Evolutionary conservation across 2,888 invertebrate species (phyloP).

Genomic region (Phyto melanocephala): DNA sequence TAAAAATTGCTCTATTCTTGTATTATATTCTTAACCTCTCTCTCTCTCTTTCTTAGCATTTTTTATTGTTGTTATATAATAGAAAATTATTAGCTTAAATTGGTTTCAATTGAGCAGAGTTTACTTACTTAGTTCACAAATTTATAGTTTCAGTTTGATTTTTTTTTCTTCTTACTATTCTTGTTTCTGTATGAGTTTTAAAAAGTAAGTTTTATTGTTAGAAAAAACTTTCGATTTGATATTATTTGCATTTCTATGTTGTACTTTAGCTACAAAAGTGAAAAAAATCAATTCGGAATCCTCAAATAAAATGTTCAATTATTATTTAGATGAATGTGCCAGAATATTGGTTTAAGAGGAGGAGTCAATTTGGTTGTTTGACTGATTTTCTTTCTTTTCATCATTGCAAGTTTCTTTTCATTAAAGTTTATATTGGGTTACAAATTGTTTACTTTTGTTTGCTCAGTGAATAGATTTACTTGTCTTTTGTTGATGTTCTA

Average conservation of each 20-base stretch:
- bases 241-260: not conserved
- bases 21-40: slow-evolving; percentile 21
- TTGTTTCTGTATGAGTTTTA: slow-evolving; percentile 17
- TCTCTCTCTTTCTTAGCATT: no score
- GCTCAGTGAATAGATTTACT: slow-evolving; percentile 41
- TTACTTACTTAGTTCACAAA: slow-evolving; percentile 72
- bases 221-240: not conserved
- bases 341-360: not conserved
- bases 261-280: slow-evolving; percentile 5
- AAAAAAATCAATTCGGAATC: not conserved
- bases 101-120: slow-evolving; percentile 75
- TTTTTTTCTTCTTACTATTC: slow-evolving; percentile 6
- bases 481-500: slow-evolving; percentile 32
- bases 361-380: slow-evolving; percentile 11
- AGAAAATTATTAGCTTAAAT: slow-evolving; percentile 77
- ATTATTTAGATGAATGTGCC: no score
- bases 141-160: slow-evolving; percentile 67
- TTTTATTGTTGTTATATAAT: slow-evolving; percentile 65
- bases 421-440: slow-evolving; percentile 49
- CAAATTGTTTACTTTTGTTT: slow-evolving; percentile 60
- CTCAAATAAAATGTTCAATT: slow-evolving; percentile 37
- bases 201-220: slow-evolving; percentile 29
- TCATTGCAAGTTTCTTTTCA: slow-evolving; percentile 32
- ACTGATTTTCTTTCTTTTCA: slow-evolving; percentile 37
- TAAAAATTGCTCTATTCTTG: slow-evolving; percentile 21